These are phyloP conservation scores for Rosalia funebris DNA, from an alignment of 2,888 invertebrate genomes.

Conservation along the genomic window DNA sequence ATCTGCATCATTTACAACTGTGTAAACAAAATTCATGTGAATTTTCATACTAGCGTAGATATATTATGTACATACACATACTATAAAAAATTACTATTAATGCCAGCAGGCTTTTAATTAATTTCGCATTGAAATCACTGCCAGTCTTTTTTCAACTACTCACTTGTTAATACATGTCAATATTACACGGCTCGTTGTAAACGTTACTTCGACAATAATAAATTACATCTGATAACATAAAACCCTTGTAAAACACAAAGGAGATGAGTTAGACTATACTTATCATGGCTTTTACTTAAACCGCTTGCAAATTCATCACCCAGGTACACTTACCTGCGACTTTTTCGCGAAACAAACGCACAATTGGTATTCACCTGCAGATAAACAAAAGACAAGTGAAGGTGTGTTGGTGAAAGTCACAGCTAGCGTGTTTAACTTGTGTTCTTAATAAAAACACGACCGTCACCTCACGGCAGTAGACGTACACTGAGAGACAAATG, in stretches of 20 bases:
- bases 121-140: too few species aligned
- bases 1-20: too few species aligned
- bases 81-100: too few species aligned
- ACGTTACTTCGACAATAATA: too few species aligned
- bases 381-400: slow-evolving; percentile 31
- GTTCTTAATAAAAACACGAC: slow-evolving; percentile 10
- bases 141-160: too few species aligned
- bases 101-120: too few species aligned
- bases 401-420: slow-evolving; percentile 28
- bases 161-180: too few species aligned
- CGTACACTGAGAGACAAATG: slow-evolving; percentile 21
- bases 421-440: slow-evolving; percentile 3
- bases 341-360: slow-evolving; percentile 12
- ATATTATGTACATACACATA: too few species aligned
- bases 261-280: background rate
- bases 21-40: too few species aligned
- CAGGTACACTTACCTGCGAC: slow-evolving; percentile 11
- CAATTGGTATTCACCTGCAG: slow-evolving; percentile 31
- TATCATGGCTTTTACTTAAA: background rate
- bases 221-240: background rate
- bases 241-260: slow-evolving; percentile 1
- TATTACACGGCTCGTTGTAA: too few species aligned
- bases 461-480: slow-evolving; percentile 4
- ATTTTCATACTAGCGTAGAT: too few species aligned
- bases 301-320: background rate